Evolutionary conservation across 2,797 vertebrate genomes (phyloP).

Genomic region (Ptychobarbus kaznakovi): DNA sequence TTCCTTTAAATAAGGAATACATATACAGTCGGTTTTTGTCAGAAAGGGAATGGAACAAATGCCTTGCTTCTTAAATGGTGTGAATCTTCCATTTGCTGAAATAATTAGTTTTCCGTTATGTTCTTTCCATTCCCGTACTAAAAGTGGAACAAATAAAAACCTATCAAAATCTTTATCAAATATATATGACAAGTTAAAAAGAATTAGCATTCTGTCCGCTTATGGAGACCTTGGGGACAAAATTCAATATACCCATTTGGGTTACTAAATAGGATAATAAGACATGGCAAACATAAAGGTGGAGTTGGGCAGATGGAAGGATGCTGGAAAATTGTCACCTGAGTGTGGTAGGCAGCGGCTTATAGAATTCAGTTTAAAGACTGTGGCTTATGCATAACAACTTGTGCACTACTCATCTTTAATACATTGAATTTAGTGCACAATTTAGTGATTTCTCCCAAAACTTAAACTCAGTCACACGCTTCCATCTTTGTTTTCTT

Average conservation of each 20-base stretch:
- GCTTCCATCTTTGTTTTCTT: neutral
- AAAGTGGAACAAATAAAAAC: neutral
- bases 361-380: neutral
- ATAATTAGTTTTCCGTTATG: neutral
- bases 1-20: neutral
- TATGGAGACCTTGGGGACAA: neutral
- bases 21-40: neutral
- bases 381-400: neutral
- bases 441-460: neutral
- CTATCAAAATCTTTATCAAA: neutral
- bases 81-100: neutral
- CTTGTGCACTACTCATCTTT: neutral
- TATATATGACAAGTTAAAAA: neutral
- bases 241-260: neutral
- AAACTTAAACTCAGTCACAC: neutral
- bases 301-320: neutral
- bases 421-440: neutral
- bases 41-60: slow-evolving; percentile 10
- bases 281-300: neutral
- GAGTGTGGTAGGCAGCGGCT: neutral
- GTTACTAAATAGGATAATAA: neutral
- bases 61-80: neutral
- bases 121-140: neutral
- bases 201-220: neutral
- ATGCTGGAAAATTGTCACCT: neutral